Evolutionary conservation across 2,797 vertebrate genomes (phyloP), one percentile per base, ranked within the genome.

Genomic region (Babyrousa celebensis): DNA sequence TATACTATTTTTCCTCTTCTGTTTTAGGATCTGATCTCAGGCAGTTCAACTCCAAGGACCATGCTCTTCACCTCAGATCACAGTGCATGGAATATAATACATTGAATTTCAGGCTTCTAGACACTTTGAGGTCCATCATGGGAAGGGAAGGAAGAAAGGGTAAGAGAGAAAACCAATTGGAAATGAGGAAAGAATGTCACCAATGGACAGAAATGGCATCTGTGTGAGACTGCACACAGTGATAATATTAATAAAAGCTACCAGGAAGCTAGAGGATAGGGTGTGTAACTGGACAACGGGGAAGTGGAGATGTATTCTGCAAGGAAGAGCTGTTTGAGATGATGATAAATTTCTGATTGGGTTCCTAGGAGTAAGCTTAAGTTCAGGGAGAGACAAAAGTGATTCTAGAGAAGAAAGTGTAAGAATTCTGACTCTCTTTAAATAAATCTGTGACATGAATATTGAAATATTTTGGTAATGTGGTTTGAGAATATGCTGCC

Each of bases 1-100:
- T n/a, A 0, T 79, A 21, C 60, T 85, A n/a, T 79, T 94, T 96
- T 90, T 85, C 25, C 84, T 56, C 91, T 94, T 93, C 65, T 82
- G 4, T 78, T 96, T 90, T 83, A 71, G 75, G 60, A 87, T 95
- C 92, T 94, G 58, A 72, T 80, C 40, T 87, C 58, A 74, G 52
- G 25, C 29, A 85, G 32, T 89, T 29, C 11, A 91, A 74, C 12
- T 75, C 48, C 48, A 90, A 12, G 25, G 25, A n/a, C 15, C 20
- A 18, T 6, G 3, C 0, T 86, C 15, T 89, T 82, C 29, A 23
- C n/a, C 8, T 82, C 52, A 83, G 75, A 85, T 67, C 60, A 67
- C 1, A 54, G 52, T 48, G 15, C 43, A 65, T 56, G 27, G 21
- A 27, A 71, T 43, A 68, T 3, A 93, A 8, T 27, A n/a, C 67